Base-by-base conservation (phyloP, 2,113 vertebrate species). In the Chroicocephalus ridibundus region DNA sequence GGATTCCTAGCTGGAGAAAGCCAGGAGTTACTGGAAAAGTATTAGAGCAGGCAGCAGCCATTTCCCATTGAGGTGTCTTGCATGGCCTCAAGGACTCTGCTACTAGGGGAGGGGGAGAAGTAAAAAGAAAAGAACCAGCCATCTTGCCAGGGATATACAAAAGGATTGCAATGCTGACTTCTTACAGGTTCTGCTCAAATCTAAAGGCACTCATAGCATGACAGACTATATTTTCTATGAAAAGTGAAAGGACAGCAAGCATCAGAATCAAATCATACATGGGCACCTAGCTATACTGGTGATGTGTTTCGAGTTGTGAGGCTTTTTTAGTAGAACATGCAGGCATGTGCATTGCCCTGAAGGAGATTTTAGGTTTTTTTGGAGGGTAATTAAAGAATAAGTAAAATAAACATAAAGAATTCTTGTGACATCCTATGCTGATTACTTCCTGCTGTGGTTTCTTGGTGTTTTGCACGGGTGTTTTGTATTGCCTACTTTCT, bases 371-470 rank as follows among this genome's bases (percentile, higher is more conserved):
- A 19, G 38, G 9, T 1, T 7, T 72, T 81, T 85, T 77, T 4
- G 4, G 61, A 93, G 29, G 6, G 13, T 22, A 77, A 51, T 88
- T 78, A 84, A 91, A 94, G 38, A 85, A 77, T 65, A 88, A 86
- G 32, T 71, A 52, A 80, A 88, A 74, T 21, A 46, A 90, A 85
- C 70, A 40, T 10, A 40, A 90, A 83, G 47, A 51, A 26, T 46
- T 76, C 18, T n/a, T 74, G 11, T 90, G 66, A 40, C 51, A 88
- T 70, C 46, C 26, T 76, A 17, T 70, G 55, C 46, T 65, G 82
- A 47, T 46, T 49, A 19, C 60, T 93, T 93, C 79, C 82, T 69
- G 57, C 65, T 77, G 85, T 70, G 70, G 60, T 88, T 96, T 95
- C 47, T 88, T 0, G 0, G 15, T 54, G 42, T 88, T 94, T 88